phyloP scores from a whole-genome alignment of 1,140 invertebrate species.

The Matsumurasca onukii region DNA sequence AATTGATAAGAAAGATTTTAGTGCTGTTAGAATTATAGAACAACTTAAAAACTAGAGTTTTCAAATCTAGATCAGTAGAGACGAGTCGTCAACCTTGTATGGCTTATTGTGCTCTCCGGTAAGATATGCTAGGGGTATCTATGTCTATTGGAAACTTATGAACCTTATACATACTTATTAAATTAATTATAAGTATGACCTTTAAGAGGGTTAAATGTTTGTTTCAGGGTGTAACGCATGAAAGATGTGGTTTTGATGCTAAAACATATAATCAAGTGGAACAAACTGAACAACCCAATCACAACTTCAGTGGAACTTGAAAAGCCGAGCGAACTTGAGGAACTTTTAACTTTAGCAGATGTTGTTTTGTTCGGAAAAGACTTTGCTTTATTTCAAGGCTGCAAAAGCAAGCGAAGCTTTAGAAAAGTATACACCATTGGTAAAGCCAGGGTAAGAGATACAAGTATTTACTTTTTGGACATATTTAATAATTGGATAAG shows the following conservation, averaged over 20 bases:
- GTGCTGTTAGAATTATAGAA: too few species aligned
- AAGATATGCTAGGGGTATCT: too few species aligned
- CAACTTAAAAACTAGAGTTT: too few species aligned
- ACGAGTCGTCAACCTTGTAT: too few species aligned
- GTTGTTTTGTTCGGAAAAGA: conserved; percentile 67
- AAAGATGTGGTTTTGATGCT: conserved; percentile 59
- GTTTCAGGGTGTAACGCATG: conserved; percentile 57
- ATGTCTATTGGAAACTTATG: too few species aligned
- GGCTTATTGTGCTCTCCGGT: too few species aligned
- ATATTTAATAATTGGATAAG: background rate
- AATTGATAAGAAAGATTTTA: too few species aligned
- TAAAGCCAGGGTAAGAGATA: background rate
- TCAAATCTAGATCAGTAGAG: too few species aligned
- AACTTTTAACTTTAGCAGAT: conserved; percentile 57
- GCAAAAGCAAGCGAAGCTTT: conserved; percentile 55
- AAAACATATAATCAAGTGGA: conserved; percentile 54
- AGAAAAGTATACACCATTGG: conserved; percentile 35
- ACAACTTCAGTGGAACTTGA: conserved; percentile 64
- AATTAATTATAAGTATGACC: too few species aligned
- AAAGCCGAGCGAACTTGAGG: conserved; percentile 52
- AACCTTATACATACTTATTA: too few species aligned
- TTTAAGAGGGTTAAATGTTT: too few species aligned
- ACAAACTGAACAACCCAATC: conserved; percentile 50
- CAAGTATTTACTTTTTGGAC: background rate
- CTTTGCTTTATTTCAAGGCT: conserved; percentile 54